Evolutionary conservation across 2,888 invertebrate species (phyloP), one percentile per base, ranked within the genome.

Genomic region (Pollenia griseotomentosa): DNA sequence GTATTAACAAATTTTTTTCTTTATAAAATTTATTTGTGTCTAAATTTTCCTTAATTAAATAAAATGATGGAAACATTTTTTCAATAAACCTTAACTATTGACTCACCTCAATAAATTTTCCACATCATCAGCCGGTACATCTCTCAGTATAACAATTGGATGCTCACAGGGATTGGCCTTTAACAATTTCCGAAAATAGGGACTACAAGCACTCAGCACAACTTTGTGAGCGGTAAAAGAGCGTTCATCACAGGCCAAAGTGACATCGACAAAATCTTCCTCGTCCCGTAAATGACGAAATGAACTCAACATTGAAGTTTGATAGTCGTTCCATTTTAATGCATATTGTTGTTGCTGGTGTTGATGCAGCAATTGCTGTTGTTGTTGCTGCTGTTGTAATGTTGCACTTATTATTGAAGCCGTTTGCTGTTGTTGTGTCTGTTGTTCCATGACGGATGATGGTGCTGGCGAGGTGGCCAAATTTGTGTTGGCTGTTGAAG

Each of bases 281-380:
- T 97, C 97, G 93, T 97, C 97, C 88, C 97, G 95, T 91, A 98
- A 95, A 93, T 97, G 96, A 90, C 97, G 96, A 94, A 98, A 98
- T 89, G 97, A 97, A 89, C 96, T 97, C 91, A 98, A 95, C 94
- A 98, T 97, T 92, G 97, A 97, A 89, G 97, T 96, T 94, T 98
- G 97, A 95, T 97, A 98, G 94, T 98, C 98, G 94, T 98, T 98
- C 98, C 98, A 98, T 92, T 97, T 96, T 94, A 98, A 95, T 94
- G 97, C 97, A 94, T 98, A 98, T 94, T 97, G 97, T 95, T 97
- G 97, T 94, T 96, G 96, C 90, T 95, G 94, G 93, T 12, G 92
- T 61, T 93, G 91, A n/a, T 88, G 89, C 9, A 85, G 87, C 19
- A 87, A 86, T 9, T 84, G 87, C 9, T 86, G 88, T 19, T 87